Conservation (phyloP, 2,797 vertebrate species). For the Diplodus sargus region DNA sequence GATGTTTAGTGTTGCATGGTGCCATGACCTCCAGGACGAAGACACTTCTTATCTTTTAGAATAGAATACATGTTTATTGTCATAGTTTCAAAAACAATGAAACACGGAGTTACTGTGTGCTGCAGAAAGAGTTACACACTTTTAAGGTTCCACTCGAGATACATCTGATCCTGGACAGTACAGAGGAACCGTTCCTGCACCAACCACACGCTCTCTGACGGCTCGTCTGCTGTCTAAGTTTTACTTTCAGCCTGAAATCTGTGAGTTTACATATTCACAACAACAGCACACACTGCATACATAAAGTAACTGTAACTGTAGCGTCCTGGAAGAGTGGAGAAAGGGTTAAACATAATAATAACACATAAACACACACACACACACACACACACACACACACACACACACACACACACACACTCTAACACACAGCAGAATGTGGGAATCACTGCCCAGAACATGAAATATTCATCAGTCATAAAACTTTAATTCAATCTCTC, state of each 20-base stretch:
- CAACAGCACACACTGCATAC: background rate
- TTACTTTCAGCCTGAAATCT: background rate
- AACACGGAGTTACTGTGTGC: too few relatives aligned
- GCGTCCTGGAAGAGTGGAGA: constrained; percentile 14
- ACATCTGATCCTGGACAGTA: background rate
- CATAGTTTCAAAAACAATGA: too few relatives aligned
- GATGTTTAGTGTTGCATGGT: too few relatives aligned
- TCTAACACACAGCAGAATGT: constrained; percentile 77
- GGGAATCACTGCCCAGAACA: constrained; percentile 89
- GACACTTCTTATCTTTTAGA: background rate
- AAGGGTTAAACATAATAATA: constrained; percentile 64
- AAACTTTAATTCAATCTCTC: constrained; percentile 92
- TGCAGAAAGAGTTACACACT: too few relatives aligned
- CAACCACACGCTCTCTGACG: background rate
- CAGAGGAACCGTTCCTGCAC: background rate
- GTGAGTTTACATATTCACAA: constrained; percentile 3
- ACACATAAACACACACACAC: constrained; percentile 42
- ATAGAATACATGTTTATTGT: too few relatives aligned
- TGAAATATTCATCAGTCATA: constrained; percentile 97
- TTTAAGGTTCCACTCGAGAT: background rate
- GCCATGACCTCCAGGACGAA: background rate
- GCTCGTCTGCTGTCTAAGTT: too few relatives aligned
- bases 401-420: constrained; percentile 47
- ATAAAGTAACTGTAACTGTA: constrained; percentile 2
- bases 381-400: constrained; percentile 27